Evolutionary conservation across 2,113 vertebrate genomes (phyloP).

Genomic region (Terrapene triunguis): DNA sequence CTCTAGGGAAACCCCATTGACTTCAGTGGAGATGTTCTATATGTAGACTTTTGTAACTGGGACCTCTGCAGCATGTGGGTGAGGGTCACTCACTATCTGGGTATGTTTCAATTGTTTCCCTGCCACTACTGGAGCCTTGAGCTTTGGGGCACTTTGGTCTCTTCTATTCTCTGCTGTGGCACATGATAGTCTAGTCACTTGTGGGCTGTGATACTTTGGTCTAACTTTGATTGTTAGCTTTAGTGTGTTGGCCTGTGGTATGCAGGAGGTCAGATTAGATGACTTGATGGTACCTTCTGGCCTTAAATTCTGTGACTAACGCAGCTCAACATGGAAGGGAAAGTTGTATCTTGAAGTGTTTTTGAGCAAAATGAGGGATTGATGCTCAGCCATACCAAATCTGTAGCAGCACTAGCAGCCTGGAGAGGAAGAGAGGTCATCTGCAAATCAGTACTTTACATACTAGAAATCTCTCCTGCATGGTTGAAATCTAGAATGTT

Average conservation of each 20-base stretch:
- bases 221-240: neutral
- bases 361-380: neutral
- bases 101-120: neutral
- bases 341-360: neutral
- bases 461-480: neutral
- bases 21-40: neutral
- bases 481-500: neutral
- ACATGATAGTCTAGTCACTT: neutral
- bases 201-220: neutral
- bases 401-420: neutral
- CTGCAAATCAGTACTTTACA: neutral
- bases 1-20: neutral
- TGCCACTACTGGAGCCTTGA: neutral
- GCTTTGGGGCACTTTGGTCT: neutral
- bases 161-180: neutral
- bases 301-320: neutral
- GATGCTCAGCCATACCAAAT: neutral
- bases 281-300: neutral
- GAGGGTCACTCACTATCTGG: neutral
- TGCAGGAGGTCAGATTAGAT: neutral
- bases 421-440: neutral
- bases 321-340: neutral
- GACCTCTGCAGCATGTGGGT: neutral
- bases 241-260: neutral
- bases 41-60: accelerated